A percentile compares a stretch with the other conserved stretches of the same genome.
phyloP scores from a whole-genome alignment of 2,113 vertebrate genomes.

The Nematolebias whitei region DNA sequence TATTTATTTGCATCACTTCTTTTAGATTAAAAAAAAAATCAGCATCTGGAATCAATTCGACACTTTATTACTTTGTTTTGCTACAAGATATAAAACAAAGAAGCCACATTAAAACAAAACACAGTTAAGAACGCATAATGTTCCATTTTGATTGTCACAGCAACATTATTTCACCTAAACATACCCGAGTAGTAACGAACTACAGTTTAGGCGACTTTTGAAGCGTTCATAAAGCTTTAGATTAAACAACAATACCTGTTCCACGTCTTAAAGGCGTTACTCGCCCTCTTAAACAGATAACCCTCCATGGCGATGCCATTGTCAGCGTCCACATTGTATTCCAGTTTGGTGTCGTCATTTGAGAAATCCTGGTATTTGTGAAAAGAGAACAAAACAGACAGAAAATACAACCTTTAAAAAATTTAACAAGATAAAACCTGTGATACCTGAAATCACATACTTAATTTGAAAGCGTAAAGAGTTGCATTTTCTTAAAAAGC shows the following conservation, averaged over 20 bases:
- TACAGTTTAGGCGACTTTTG: background rate
- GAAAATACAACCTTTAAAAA: too few relatives aligned
- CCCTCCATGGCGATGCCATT: conserved; percentile 98
- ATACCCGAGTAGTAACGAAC: background rate
- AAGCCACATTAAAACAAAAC: background rate
- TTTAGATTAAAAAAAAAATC: too few relatives aligned
- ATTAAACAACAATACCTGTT: conserved; percentile 85
- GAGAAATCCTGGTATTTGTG: conserved; percentile 88
- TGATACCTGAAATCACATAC: too few relatives aligned
- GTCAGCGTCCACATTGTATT: conserved; percentile 94
- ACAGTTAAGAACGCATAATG: background rate
- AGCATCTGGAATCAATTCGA: background rate
- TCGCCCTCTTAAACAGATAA: conserved; percentile 97
- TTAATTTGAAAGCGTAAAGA: too few relatives aligned
- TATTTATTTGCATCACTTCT: too few relatives aligned
- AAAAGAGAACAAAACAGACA: background rate
- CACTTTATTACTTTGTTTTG: background rate
- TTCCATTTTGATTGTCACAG: background rate
- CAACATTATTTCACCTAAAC: background rate
- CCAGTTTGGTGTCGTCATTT: conserved; percentile 93
- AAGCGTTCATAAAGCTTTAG: background rate
- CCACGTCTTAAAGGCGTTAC: conserved; percentile 99
- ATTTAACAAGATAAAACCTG: background rate
- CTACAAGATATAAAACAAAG: background rate
- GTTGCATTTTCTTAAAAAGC: too few relatives aligned